Evolutionary conservation across 2,113 vertebrate species (phyloP), one percentile per base, ranked within the genome.

Genomic region (Tachysurus fulvidraco): DNA sequence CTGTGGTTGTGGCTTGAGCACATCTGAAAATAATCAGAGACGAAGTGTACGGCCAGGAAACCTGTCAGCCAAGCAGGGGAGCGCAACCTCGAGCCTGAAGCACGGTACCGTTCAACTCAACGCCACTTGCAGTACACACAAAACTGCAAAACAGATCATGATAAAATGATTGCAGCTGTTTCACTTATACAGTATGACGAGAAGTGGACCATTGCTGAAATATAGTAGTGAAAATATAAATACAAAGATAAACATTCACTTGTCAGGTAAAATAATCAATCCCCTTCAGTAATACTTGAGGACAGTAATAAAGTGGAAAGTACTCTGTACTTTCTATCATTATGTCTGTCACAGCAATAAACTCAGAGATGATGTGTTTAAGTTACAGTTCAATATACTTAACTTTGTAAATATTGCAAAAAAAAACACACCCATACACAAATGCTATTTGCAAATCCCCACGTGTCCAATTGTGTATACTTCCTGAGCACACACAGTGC

Each of bases 11-110:
- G 88, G 88, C 89, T 91, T 90, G 89, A 83, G 71, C 88, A 92
- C 95, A 95, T 95, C 93, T 95, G 94, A 93, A 95, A 93, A 89
- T 88, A 85, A 94, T 95, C 91, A 93, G 88, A 93, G 89, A 64
- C 89, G 73, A 64, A 74, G 55, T 76, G 80, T 44, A 76, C 11
- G 28, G 50, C 78, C 64, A 89, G 79, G 76, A 85, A 55, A 83
- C n/a, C 83, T 64, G 60, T 83, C 41, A 86, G 50, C 44, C 46
- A 71, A 65, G 86, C 82, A 60, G 30, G 57, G 9, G 28, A 55
- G 52, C 77, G 4, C 19, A 59, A 57, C 85, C 44, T 16, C 28
- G 28, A 85, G n/a, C 19, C 44, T 17, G 64, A 55, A 41, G 21
- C 44, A 79, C 54, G 28, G 57, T 30, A 19, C 30, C 36, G 19